Evolutionary conservation across 2,797 vertebrate species (phyloP).

Genomic region (Sardinella longiceps): DNA sequence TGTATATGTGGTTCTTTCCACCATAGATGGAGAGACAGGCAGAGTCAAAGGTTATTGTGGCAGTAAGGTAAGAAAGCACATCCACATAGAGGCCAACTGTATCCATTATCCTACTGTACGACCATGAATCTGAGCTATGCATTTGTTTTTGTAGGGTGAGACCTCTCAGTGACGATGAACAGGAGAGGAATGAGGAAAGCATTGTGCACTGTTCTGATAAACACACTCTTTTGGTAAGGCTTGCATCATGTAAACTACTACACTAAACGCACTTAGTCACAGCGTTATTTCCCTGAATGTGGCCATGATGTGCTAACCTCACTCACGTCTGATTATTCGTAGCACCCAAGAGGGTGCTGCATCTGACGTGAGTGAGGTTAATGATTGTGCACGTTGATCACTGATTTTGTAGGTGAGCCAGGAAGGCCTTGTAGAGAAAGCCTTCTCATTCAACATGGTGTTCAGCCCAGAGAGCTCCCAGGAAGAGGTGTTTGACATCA

Average conservation of each 20-base stretch:
- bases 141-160: constrained; percentile 63
- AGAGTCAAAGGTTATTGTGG: constrained; percentile 36
- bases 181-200: constrained; percentile 59
- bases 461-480: constrained; percentile 68
- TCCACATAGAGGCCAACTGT: background rate
- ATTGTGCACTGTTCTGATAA: constrained; percentile 68
- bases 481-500: constrained; percentile 69
- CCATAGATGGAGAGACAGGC: background rate
- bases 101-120: constrained; percentile 18
- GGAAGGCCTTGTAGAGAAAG: constrained; percentile 57
- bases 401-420: constrained; percentile 46
- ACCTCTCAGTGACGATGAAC: constrained; percentile 67
- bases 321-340: too few species aligned
- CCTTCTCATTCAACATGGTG: constrained; percentile 68
- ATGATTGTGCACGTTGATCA: background rate
- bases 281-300: background rate
- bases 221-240: constrained; percentile 64
- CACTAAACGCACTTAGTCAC: background rate
- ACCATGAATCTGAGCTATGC: background rate
- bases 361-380: too few species aligned
- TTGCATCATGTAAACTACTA: background rate
- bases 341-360: too few species aligned
- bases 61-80: constrained; percentile 38
- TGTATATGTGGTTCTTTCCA: background rate
- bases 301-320: background rate